Conservation (phyloP, 2,797 vertebrate species). For the Acanthurus leucopareius region DNA sequence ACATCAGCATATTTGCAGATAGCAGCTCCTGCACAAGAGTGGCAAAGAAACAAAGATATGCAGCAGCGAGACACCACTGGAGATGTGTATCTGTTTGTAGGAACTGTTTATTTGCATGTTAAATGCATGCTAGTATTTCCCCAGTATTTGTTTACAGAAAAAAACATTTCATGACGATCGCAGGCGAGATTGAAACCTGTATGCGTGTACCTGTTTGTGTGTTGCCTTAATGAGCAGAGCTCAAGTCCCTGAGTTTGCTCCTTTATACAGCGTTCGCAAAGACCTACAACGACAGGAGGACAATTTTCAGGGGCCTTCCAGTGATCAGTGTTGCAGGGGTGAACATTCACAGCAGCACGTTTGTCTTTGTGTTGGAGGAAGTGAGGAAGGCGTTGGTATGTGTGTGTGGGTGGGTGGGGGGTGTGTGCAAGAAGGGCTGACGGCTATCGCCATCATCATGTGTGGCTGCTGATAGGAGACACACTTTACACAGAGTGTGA, state of each 20-base stretch:
- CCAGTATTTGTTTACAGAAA: constrained; percentile 9
- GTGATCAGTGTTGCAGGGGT: constrained; percentile 19
- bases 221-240: constrained; percentile 17
- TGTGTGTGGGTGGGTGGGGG: background rate
- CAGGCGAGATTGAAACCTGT: constrained; percentile 8
- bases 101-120: background rate
- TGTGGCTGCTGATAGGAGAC: constrained; percentile 57
- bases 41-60: constrained; percentile 21
- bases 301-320: constrained; percentile 11
- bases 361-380: constrained; percentile 24
- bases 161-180: background rate
- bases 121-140: background rate
- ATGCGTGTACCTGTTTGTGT: background rate
- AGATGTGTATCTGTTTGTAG: constrained; percentile 38
- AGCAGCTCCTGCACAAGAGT: constrained; percentile 14
- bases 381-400: background rate
- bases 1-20: constrained; percentile 72
- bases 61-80: constrained; percentile 8
- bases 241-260: constrained; percentile 2
- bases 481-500: constrained; percentile 60
- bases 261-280: constrained; percentile 20
- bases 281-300: constrained; percentile 40
- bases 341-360: constrained; percentile 22
- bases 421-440: background rate
- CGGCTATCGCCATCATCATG: constrained; percentile 43